phyloP scores from a whole-genome alignment of 2,888 invertebrate genomes.

The Tryphoninae sp. region DNA sequence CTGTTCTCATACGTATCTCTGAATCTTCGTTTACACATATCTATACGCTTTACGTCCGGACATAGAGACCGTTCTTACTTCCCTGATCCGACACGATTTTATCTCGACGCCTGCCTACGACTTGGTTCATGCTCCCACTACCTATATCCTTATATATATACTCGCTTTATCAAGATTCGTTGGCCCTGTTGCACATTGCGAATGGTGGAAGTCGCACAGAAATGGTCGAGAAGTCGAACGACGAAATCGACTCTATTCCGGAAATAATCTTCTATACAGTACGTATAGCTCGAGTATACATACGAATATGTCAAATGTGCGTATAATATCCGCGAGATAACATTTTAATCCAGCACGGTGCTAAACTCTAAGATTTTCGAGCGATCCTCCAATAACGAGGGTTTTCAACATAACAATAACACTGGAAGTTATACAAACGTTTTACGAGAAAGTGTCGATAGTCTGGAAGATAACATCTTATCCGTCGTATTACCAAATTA shows the following conservation, averaged over 20 bases:
- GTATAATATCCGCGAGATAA: neutral
- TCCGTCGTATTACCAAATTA: too few species aligned
- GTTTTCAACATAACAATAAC: neutral
- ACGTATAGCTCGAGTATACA: too few species aligned
- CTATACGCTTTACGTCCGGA: slow-evolving; percentile 19
- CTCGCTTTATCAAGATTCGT: slow-evolving; percentile 5
- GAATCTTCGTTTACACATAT: slow-evolving; percentile 30
- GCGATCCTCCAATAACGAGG: neutral
- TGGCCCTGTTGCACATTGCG: neutral
- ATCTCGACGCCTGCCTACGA: slow-evolving; percentile 16
- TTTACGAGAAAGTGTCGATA: too few species aligned
- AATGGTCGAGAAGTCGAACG: neutral
- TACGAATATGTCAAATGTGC: too few species aligned
- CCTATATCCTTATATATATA: slow-evolving; percentile 16
- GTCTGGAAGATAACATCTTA: too few species aligned
- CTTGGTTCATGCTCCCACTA: slow-evolving; percentile 8
- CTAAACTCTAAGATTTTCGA: neutral
- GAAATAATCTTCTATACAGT: too few species aligned
- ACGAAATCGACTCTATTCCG: too few species aligned
- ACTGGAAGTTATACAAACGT: too few species aligned
- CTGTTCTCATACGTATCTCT: slow-evolving; percentile 3
- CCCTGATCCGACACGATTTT: slow-evolving; percentile 48
- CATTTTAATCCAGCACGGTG: neutral
- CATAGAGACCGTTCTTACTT: slow-evolving; percentile 33
- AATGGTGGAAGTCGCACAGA: neutral